Base-by-base conservation (phyloP, 1,140 invertebrate species). In the Apolygus lucorum region DNA sequence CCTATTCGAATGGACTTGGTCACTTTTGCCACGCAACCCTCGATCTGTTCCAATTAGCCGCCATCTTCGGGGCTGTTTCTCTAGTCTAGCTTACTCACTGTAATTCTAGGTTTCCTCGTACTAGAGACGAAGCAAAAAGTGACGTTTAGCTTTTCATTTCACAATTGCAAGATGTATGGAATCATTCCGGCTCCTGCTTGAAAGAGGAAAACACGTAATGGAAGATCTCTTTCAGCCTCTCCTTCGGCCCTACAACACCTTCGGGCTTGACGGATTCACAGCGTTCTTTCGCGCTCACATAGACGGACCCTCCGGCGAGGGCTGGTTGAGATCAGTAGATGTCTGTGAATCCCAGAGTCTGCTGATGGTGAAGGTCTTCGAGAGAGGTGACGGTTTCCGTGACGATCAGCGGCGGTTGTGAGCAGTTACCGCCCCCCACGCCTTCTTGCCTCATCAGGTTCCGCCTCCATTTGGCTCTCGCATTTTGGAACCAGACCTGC, bases 401-500 rank as follows among this genome's bases (percentile, higher is more conserved):
- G 63, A 67, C 69, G 69, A 70, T 66, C 1, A 67, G 69, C 22
- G 69, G 63, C 21, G 69, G 63, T 28, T 64, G 63, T 24, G 63
- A 34, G 34, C 42, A 29, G 68, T 68, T 29, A 4, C 71, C 21
- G 49, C 71, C 29, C 59, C 72, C 67, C 17, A 79, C 80, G 17
- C 84, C 81, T 76, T 91, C 90, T 76, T 90, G 89, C 24, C 89
- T 78, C 85, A 91, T 88, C 74, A 90, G 84, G 76, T 91, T 91
- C 27, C 94, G 84, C 75, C 95, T 84, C 89, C 93, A 96, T 84
- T 98, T 98, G 26, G 95, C 95, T 71, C 95, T 81, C 0, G 95
- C 95, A 79, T 98, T 98, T 86, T 98, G 95, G 79, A 98, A 98
- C 95, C 95, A 98, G 1, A 98, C 95, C 95, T 98, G 77, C 17